A percentile compares a stretch with the other conserved stretches of the same genome.
Evolutionary conservation across 2,888 invertebrate species (phyloP).

Genomic region (Dione vanillae): DNA sequence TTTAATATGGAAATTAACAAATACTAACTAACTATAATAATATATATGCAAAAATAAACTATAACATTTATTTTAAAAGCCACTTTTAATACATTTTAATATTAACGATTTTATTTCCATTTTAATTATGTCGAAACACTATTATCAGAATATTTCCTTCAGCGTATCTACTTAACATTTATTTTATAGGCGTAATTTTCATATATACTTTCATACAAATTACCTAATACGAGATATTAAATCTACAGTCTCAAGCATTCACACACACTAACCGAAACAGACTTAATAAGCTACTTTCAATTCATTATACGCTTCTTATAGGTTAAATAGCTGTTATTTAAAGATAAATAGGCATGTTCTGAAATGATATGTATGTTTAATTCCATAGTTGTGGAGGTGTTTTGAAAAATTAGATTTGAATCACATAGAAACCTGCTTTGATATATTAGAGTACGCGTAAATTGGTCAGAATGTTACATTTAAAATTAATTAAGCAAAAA

Average conservation of each 20-base stretch:
- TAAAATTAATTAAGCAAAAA: neutral
- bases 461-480: neutral
- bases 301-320: constrained; percentile 49
- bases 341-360: constrained; percentile 38
- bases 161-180: neutral
- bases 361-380: constrained; percentile 27
- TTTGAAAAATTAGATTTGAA: neutral
- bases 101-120: neutral
- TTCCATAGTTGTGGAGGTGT: neutral
- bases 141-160: neutral
- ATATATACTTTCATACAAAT: constrained; percentile 6
- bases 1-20: neutral
- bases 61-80: neutral
- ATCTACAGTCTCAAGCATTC: constrained; percentile 38
- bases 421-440: neutral
- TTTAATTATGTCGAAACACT: neutral
- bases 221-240: constrained; percentile 16
- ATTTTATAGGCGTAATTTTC: constrained; percentile 2
- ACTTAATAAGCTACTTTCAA: constrained; percentile 49
- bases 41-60: neutral
- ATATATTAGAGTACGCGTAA: neutral
- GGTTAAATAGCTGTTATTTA: constrained; percentile 44
- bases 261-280: constrained; percentile 44
- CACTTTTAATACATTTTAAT: neutral
- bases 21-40: neutral